A percentile compares a stretch with the other conserved stretches of the same genome.
These are phyloP conservation scores for Pseudoatta argentina DNA, from an alignment of 1,140 invertebrate species.

Conservation along the genomic window DNA sequence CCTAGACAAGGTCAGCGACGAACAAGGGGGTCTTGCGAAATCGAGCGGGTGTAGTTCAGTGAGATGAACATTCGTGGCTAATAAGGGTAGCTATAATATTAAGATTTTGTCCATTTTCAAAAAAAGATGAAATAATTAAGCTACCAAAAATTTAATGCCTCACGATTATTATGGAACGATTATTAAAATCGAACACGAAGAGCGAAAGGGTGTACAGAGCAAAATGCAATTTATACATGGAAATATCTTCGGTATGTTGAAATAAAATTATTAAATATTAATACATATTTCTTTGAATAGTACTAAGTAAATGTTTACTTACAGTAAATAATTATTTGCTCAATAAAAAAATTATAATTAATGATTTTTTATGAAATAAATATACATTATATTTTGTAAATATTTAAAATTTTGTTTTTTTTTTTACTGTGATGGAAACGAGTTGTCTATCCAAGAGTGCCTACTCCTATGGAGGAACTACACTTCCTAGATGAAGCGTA, in stretches of 20 bases:
- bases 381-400: too few species aligned
- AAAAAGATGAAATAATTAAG: neutral
- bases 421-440: slow-evolving; percentile 35
- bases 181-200: slow-evolving; percentile 24
- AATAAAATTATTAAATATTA: too few species aligned
- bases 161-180: neutral
- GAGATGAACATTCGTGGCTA: slow-evolving; percentile 22
- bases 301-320: too few species aligned
- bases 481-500: neutral
- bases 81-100: neutral
- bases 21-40: slow-evolving; percentile 25
- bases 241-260: slow-evolving; percentile 68
- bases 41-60: neutral
- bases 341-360: too few species aligned
- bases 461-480: slow-evolving; percentile 25
- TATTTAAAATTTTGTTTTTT: too few species aligned
- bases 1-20: slow-evolving; percentile 59
- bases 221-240: slow-evolving; percentile 81
- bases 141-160: neutral
- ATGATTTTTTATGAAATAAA: too few species aligned
- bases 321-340: too few species aligned
- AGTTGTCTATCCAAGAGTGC: slow-evolving; percentile 28
- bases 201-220: slow-evolving; percentile 72
- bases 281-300: too few species aligned
- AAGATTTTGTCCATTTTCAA: neutral